phyloP scores from a whole-genome alignment of 1,140 invertebrate genomes.

The Drosophila obscura region DNA sequence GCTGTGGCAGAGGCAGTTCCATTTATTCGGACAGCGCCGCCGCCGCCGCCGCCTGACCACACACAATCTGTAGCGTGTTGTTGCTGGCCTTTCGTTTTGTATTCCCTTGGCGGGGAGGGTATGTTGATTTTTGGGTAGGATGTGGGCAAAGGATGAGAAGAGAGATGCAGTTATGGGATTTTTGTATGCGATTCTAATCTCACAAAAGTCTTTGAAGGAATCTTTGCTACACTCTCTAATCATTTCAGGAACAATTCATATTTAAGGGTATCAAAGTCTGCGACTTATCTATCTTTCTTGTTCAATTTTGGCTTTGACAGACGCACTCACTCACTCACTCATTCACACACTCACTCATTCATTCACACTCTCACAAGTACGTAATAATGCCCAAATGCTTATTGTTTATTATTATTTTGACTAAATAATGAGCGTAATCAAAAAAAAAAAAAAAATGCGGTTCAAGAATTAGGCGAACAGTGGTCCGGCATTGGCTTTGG shows the following conservation, averaged over 20 bases:
- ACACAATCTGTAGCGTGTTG: conserved; percentile 39
- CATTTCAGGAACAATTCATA: too few relatives aligned
- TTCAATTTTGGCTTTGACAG: conserved; percentile 38
- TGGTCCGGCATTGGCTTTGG: conserved; percentile 1
- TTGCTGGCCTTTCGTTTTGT: conserved; percentile 65
- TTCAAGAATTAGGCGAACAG: conserved; percentile 33
- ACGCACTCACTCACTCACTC: conserved; percentile 35
- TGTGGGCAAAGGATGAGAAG: too few relatives aligned
- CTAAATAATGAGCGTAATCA: conserved; percentile 41
- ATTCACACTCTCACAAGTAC: conserved; percentile 24
- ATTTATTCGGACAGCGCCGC: conserved; percentile 19
- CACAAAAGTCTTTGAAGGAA: too few relatives aligned
- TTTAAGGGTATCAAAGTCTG: too few relatives aligned
- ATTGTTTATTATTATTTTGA: conserved; percentile 70
- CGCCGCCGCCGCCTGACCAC: conserved; percentile 32
- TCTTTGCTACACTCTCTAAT: too few relatives aligned
- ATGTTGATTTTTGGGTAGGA: too few relatives aligned
- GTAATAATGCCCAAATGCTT: conserved; percentile 68
- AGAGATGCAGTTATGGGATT: too few relatives aligned
- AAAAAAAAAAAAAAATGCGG: conserved; percentile 25
- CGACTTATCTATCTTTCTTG: too few relatives aligned
- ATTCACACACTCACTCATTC: conserved; percentile 33
- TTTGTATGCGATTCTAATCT: too few relatives aligned
- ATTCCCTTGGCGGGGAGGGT: too few relatives aligned
- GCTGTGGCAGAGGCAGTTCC: conserved; percentile 2